These are phyloP conservation scores for Hemicrepidius hirtus DNA, from an alignment of 2,888 invertebrate genomes.

Conservation along the genomic window DNA sequence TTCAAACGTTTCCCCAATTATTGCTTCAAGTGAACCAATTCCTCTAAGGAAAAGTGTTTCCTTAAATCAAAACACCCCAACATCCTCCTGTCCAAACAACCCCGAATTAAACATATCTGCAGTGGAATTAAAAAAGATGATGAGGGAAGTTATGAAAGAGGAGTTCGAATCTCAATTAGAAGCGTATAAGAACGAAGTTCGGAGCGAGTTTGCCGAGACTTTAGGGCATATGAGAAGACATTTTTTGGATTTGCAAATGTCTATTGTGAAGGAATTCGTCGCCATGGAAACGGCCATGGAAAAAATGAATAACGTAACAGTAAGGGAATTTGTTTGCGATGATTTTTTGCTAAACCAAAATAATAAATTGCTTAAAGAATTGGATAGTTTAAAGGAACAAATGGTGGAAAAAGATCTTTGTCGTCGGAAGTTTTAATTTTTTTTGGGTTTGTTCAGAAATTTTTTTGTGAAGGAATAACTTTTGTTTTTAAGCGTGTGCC, in stretches of 20 bases:
- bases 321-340: slow-evolving; percentile 41
- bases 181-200: slow-evolving; percentile 47
- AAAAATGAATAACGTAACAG: slow-evolving; percentile 45
- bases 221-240: slow-evolving; percentile 61
- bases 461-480: not conserved
- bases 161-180: slow-evolving; percentile 49
- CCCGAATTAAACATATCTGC: not conserved
- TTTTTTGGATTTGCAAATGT: slow-evolving; percentile 65
- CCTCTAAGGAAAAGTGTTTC: not conserved
- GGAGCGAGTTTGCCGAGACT: slow-evolving; percentile 60
- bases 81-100: not conserved
- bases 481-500: not conserved
- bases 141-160: slow-evolving; percentile 55
- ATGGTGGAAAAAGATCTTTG: slow-evolving; percentile 30
- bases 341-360: slow-evolving; percentile 45
- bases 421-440: slow-evolving; percentile 36
- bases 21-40: slow-evolving; percentile 3
- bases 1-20: slow-evolving; percentile 29
- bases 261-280: slow-evolving; percentile 66
- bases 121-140: slow-evolving; percentile 22
- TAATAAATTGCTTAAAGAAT: slow-evolving; percentile 35
- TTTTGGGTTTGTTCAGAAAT: not conserved
- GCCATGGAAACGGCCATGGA: slow-evolving; percentile 63
- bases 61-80: not conserved
- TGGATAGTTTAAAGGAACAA: slow-evolving; percentile 41